A percentile compares a stretch with the other conserved stretches of the same genome.
These are phyloP conservation scores for Turnix velox DNA, from an alignment of 2,113 vertebrate genomes.

Conservation along the genomic window DNA sequence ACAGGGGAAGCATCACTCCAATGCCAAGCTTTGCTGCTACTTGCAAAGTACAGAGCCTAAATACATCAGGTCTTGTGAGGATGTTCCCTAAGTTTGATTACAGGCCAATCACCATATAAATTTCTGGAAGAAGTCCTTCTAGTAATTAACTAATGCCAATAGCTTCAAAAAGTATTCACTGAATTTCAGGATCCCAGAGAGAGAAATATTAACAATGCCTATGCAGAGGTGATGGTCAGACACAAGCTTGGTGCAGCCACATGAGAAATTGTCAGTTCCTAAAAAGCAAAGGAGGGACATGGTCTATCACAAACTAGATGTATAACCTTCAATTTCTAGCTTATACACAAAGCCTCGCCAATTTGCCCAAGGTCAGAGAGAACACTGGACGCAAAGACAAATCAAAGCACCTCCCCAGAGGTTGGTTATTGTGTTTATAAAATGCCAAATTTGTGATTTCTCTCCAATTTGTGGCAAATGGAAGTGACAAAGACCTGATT, in stretches of 20 bases:
- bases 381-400: not conserved
- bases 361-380: not conserved
- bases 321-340: not conserved
- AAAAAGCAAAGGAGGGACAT: not conserved
- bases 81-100: not conserved
- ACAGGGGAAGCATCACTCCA: not conserved
- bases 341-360: not conserved
- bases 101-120: not conserved
- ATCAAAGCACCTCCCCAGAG: not conserved
- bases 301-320: not conserved
- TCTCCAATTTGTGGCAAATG: not conserved
- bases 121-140: not conserved
- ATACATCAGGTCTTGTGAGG: not conserved
- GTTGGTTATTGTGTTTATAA: not conserved
- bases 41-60: not conserved
- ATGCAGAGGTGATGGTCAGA: not conserved
- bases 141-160: not conserved
- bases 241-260: not conserved
- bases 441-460: not conserved
- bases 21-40: not conserved
- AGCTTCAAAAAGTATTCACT: not conserved
- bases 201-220: not conserved
- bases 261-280: not conserved
- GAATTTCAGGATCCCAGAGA: not conserved
- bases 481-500: not conserved